These are phyloP conservation scores for Molanna angustata DNA, from an alignment of 2,888 invertebrate genomes.

Conservation along the genomic window DNA sequence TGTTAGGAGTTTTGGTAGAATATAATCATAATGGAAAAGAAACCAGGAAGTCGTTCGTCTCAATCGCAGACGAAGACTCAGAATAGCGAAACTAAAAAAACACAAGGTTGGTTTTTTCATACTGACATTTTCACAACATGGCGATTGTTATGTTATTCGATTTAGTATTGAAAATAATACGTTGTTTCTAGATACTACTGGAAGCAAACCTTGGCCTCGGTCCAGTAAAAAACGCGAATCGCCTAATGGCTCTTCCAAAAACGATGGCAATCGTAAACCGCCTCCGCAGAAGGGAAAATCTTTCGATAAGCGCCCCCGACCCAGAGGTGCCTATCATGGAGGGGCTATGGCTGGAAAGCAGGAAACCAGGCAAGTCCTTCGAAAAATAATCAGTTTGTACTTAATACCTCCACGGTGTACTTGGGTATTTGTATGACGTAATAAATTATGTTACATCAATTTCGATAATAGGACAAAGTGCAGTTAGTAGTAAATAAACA, in stretches of 20 bases:
- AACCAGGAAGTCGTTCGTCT: constrained; percentile 64
- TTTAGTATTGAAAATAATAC: too few species aligned
- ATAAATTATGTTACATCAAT: too few species aligned
- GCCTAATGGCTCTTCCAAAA: constrained; percentile 53
- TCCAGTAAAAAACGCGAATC: constrained; percentile 65
- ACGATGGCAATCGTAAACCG: constrained; percentile 69
- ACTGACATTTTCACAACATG: neutral
- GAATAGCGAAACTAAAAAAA: constrained; percentile 73
- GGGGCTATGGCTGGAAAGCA: constrained; percentile 63
- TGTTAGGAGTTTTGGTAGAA: constrained; percentile 45
- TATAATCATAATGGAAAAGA: constrained; percentile 73
- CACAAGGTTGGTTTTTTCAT: constrained; percentile 56
- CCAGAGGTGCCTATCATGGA: constrained; percentile 56
- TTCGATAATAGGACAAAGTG: too few species aligned
- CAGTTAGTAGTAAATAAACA: too few species aligned
- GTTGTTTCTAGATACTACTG: constrained; percentile 44
- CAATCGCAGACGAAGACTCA: constrained; percentile 68
- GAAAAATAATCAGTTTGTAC: too few species aligned
- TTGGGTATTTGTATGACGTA: too few species aligned
- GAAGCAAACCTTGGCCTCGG: constrained; percentile 62
- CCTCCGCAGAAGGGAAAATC: constrained; percentile 64
- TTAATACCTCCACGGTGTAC: too few species aligned
- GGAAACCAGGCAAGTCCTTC: constrained; percentile 67
- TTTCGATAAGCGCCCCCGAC: constrained; percentile 70
- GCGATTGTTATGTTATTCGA: too few species aligned